A percentile compares a stretch with the other conserved stretches of the same genome.
These are phyloP conservation scores for Macrostomum cliftonense DNA, from an alignment of 2,888 invertebrate genomes.

Conservation along the genomic window DNA sequence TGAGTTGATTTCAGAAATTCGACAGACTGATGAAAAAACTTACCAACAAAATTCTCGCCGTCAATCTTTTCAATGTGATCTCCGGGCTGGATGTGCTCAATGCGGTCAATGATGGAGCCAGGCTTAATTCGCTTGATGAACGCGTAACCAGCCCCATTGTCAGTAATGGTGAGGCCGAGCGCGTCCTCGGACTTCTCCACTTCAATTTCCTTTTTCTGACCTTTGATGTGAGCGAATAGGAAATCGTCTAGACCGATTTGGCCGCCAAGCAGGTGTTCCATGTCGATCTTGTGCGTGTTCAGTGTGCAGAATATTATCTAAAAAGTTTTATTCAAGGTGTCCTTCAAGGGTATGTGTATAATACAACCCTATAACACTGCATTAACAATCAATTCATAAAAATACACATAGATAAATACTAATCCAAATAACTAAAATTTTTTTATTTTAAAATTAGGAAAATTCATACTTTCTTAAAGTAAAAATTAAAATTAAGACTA, in stretches of 20 bases:
- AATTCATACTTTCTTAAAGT: too few species aligned
- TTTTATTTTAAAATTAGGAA: too few species aligned
- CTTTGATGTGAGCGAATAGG: constrained; percentile 89
- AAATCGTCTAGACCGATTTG: constrained; percentile 94
- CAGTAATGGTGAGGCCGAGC: constrained; percentile 84
- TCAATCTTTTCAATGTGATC: constrained; percentile 82
- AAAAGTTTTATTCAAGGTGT: constrained; percentile 32
- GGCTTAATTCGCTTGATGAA: constrained; percentile 92
- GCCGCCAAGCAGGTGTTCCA: constrained; percentile 78
- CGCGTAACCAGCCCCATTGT: constrained; percentile 87
- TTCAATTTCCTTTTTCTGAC: constrained; percentile 82
- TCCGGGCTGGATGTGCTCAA: constrained; percentile 51
- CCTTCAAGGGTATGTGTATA: too few species aligned
- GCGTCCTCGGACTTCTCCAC: constrained; percentile 79
- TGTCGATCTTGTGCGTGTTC: constrained; percentile 90
- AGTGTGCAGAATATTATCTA: constrained; percentile 90
- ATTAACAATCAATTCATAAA: too few species aligned
- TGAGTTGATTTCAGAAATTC: too few species aligned
- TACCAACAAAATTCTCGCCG: constrained; percentile 28
- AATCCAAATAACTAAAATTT: too few species aligned
- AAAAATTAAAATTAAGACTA: too few species aligned
- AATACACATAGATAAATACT: too few species aligned
- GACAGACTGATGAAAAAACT: too few species aligned
- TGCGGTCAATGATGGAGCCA: constrained; percentile 60
- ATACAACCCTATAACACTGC: too few species aligned